Percentiles rank a stretch among this genome's conserved stretches.
Evolutionary conservation across 2,113 vertebrate genomes (phyloP).

Genomic region (Vulpes ferrilata): DNA sequence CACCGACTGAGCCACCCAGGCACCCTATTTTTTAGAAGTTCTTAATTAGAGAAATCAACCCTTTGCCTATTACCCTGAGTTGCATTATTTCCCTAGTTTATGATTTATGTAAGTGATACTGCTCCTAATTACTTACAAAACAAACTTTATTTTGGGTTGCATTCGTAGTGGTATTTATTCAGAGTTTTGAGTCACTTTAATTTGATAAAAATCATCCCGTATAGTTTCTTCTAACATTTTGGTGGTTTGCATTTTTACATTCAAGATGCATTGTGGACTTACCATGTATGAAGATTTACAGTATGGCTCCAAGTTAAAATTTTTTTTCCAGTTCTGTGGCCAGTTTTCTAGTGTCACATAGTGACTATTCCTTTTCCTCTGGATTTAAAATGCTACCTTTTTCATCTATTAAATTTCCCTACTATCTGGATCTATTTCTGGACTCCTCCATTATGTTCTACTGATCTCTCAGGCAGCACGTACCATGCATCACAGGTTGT

Average conservation of each 20-base stretch:
- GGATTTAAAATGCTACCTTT: slow-evolving; percentile 3
- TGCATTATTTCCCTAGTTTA: neutral
- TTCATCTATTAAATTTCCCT: neutral
- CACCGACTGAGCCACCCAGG: too few species aligned
- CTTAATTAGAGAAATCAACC: neutral
- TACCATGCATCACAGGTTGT: neutral
- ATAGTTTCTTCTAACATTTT: neutral
- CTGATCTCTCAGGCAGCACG: neutral
- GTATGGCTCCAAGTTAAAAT: neutral
- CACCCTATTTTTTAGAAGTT: neutral
- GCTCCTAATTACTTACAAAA: neutral
- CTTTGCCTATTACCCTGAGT: neutral
- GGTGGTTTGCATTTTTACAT: neutral
- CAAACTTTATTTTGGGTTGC: neutral
- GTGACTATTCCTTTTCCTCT: neutral
- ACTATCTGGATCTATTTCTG: neutral
- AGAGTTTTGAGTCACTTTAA: neutral
- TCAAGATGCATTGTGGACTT: neutral
- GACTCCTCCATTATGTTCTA: neutral
- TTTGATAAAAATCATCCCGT: neutral
- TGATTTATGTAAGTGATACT: neutral
- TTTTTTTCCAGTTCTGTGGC: neutral
- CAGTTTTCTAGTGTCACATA: slow-evolving; percentile 1
- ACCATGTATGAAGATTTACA: neutral
- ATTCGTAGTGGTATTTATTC: slow-evolving; percentile 28